A percentile compares a stretch with the other conserved stretches of the same genome.
phyloP scores from a whole-genome alignment of 2,113 vertebrate species.

The Equus quagga region DNA sequence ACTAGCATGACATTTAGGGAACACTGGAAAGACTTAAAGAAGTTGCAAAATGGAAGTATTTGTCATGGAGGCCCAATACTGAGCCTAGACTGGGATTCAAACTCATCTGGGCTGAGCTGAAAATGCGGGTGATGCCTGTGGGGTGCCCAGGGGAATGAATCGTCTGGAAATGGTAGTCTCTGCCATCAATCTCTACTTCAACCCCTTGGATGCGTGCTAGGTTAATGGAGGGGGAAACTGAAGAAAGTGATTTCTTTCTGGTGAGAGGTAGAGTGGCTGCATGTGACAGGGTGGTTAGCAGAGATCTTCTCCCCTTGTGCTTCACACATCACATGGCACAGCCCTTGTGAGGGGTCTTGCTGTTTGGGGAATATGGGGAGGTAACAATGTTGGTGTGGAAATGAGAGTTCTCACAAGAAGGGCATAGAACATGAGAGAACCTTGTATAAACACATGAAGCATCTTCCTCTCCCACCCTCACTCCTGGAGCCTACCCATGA shows the following conservation, averaged over 20 bases:
- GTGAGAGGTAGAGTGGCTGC: neutral
- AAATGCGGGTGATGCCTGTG: neutral
- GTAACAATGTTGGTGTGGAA: neutral
- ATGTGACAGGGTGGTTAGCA: neutral
- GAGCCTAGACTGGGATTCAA: neutral
- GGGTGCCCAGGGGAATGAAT: neutral
- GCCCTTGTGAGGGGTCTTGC: neutral
- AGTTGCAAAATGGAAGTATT: neutral
- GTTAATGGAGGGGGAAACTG: neutral
- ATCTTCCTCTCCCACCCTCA: neutral
- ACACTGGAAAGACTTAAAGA: constrained; percentile 1
- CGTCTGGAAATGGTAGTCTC: neutral
- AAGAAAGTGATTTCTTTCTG: neutral
- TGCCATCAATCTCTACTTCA: neutral
- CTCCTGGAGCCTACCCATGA: neutral
- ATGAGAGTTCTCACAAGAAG: neutral
- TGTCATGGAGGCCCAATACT: neutral
- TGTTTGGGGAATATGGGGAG: neutral
- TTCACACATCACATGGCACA: neutral
- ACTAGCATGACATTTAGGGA: neutral
- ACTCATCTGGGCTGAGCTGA: neutral
- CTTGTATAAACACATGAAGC: neutral
- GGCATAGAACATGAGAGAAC: neutral
- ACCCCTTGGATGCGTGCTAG: neutral
- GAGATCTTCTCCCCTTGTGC: neutral